phyloP scores from a whole-genome alignment of 2,797 vertebrate species.

The Meda fulgida region DNA sequence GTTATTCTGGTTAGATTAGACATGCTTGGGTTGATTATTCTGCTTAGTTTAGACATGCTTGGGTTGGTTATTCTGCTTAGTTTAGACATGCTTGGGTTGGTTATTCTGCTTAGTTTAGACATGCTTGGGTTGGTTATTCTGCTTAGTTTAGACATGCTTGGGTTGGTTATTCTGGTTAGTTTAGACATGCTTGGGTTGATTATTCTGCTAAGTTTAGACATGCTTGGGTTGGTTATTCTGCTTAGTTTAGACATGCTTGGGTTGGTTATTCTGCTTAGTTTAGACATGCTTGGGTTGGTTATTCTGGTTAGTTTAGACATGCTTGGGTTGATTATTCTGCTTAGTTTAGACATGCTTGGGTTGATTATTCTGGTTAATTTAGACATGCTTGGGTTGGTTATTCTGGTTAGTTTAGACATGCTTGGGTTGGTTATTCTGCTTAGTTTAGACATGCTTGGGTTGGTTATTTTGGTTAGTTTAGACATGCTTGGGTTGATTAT shows the following conservation, averaged over 20 bases:
- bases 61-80: not conserved
- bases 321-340: not conserved
- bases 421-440: not conserved
- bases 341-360: not conserved
- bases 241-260: not conserved
- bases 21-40: not conserved
- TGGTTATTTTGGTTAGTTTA: not conserved
- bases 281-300: not conserved
- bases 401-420: not conserved
- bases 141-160: not conserved
- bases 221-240: not conserved
- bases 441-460: not conserved
- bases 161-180: not conserved
- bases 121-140: not conserved
- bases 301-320: not conserved
- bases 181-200: not conserved
- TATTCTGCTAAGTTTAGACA: not conserved
- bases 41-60: not conserved
- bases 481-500: not conserved
- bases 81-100: not conserved
- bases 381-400: not conserved
- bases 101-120: not conserved
- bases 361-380: not conserved
- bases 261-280: not conserved
- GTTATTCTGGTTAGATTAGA: not conserved